A percentile compares a stretch with the other conserved stretches of the same genome.
Evolutionary conservation across 2,888 invertebrate genomes (phyloP).

Genomic region (Acanthosepion pharaonis): DNA sequence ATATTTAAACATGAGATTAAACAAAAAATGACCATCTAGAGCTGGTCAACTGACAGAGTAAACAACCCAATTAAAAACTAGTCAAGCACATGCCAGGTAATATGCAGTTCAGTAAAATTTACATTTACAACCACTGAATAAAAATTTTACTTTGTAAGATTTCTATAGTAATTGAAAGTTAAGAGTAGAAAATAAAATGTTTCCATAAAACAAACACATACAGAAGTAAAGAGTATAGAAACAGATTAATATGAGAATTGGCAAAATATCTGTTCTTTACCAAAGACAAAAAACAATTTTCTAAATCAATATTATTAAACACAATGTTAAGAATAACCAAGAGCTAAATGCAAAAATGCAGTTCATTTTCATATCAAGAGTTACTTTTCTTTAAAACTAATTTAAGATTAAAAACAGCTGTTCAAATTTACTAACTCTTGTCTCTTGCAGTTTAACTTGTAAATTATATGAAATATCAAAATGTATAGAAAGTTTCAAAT

Average conservation of each 20-base stretch:
- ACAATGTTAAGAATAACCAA: too few species aligned
- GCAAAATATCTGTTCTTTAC: too few species aligned
- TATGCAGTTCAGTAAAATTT: neutral
- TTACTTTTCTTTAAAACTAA: too few species aligned
- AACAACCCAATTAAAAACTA: neutral
- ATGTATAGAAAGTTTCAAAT: neutral
- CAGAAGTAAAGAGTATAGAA: neutral
- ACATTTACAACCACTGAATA: neutral
- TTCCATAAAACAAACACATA: neutral
- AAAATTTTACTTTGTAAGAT: constrained; percentile 16
- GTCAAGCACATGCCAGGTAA: constrained; percentile 7
- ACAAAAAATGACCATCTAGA: neutral
- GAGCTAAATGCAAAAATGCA: too few species aligned
- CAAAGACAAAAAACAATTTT: too few species aligned
- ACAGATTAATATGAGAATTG: too few species aligned
- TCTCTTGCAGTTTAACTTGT: neutral
- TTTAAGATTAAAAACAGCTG: too few species aligned
- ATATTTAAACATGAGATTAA: neutral
- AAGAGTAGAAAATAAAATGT: neutral
- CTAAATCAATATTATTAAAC: too few species aligned
- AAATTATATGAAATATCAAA: neutral
- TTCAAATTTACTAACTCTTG: too few species aligned
- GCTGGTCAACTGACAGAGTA: constrained; percentile 17
- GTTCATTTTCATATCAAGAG: too few species aligned
- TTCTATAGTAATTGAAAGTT: neutral